Base-by-base conservation (phyloP, 1,140 invertebrate species). In the Diuraphis noxia region DNA sequence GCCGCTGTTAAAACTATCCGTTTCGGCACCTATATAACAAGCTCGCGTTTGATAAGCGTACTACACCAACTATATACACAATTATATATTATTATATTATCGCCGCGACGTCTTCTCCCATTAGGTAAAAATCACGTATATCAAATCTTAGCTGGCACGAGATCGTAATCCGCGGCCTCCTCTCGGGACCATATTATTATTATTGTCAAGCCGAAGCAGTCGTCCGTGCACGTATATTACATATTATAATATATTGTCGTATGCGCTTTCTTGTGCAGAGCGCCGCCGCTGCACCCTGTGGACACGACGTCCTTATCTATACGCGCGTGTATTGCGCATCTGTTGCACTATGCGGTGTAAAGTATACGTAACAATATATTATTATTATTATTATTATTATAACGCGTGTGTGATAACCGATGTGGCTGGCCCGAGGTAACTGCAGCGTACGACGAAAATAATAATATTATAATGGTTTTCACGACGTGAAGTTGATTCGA, bases 11-110 rank as follows among this genome's bases (percentile, higher is more conserved):
- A 52, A 49, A 86, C 84, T 30, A 72, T 34, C 34, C 34, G 85
- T 86, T 86, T 86, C 85, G 85, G 85, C 85, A 86, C 85, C 85
- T 86, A 72, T 72, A 86, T 72, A 86, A 86, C 85, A 46, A 86
- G 85, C 85, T n/a, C n/a, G 85, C 85, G 23, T 34, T 46, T 84
- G 17, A 84, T 41, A 25, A 10, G 36, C 34, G 43, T 9, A 46
- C 43, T 46, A 3, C n/a, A 63, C 56, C 1, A 21, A 43, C 41
- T 21, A 49, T 49, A 30, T 34, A 79, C 72, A 79, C 72, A 34
- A 77, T 77, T 34, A 46, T 46, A 46, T 46, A 49, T 49, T 49
- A 72, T 72, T 72, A n/a, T 72, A n/a, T 46, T 17, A 46, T 72
- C 30, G 56, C 13, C n/a, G 38, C 30, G 30, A 1, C n/a, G 79